Evolutionary conservation across 2,797 vertebrate genomes (phyloP).

Genomic region (Clarias platycephalus): DNA sequence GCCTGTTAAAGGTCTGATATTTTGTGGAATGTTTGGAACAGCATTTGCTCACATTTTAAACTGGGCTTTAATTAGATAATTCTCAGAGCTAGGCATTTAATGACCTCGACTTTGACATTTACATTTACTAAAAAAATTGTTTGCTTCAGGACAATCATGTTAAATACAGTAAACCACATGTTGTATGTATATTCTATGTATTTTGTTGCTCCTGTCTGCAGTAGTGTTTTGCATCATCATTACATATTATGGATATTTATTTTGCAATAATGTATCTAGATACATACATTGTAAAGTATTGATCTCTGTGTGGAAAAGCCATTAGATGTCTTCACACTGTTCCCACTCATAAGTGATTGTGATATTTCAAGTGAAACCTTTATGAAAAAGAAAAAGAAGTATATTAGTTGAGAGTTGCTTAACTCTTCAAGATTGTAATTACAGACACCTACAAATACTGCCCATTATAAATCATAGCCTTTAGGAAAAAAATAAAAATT

Average conservation of each 20-base stretch:
- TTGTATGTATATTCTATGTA: background rate
- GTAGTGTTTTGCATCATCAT: background rate
- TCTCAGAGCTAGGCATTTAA: background rate
- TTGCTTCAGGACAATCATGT: background rate
- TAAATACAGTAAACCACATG: background rate
- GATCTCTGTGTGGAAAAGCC: background rate
- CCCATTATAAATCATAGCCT: background rate
- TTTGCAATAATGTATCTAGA: background rate
- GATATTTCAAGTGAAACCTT: background rate
- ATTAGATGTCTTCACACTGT: background rate
- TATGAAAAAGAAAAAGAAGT: background rate
- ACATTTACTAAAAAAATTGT: background rate
- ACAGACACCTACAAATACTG: background rate
- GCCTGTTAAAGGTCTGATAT: no score
- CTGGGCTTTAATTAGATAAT: background rate
- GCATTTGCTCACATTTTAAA: no score
- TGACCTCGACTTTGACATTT: background rate
- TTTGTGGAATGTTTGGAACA: no score
- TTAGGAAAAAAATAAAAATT: background rate
- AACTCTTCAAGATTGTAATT: background rate
- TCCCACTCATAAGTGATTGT: background rate
- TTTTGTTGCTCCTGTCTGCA: background rate
- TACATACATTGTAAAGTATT: background rate
- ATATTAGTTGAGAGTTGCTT: background rate
- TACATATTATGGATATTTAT: background rate